Conservation (phyloP, 1,140 invertebrate genomes). For the Nasonia giraulti region DNA sequence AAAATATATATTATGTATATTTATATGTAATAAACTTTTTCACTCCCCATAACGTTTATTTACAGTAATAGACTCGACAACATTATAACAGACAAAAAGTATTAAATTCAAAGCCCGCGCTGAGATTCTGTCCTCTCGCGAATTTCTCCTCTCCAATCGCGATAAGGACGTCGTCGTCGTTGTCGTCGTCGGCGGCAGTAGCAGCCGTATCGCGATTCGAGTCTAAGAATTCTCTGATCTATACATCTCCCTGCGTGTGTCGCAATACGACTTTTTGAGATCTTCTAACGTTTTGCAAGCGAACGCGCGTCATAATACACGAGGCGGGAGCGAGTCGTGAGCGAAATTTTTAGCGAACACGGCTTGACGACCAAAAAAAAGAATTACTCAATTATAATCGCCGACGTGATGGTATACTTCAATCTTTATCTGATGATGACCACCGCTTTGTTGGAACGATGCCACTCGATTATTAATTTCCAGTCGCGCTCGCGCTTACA, state of each 20-base stretch:
- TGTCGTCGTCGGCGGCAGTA: background rate
- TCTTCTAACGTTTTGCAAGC: constrained; percentile 49
- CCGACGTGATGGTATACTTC: background rate
- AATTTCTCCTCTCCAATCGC: constrained; percentile 41
- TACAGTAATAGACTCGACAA: background rate
- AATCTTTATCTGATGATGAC: background rate
- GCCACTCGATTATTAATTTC: background rate
- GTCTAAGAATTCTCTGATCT: constrained; percentile 42
- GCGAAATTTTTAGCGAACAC: background rate
- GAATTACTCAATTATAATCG: background rate
- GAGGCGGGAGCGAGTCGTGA: constrained; percentile 34
- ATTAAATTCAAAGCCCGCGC: background rate
- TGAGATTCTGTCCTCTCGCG: constrained; percentile 9
- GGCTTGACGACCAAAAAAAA: background rate
- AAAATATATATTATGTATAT: background rate
- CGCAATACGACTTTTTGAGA: constrained; percentile 48
- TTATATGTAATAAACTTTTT: background rate
- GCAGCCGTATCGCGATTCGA: constrained; percentile 32
- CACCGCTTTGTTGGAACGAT: background rate
- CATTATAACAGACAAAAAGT: background rate
- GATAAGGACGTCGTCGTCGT: constrained; percentile 11
- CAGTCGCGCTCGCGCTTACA: background rate
- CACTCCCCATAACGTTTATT: constrained; percentile 15
- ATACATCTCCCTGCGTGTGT: constrained; percentile 44
- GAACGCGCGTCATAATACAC: constrained; percentile 18